Base-by-base conservation (phyloP, 2,888 invertebrate genomes). In the Sisyra terminalis region DNA sequence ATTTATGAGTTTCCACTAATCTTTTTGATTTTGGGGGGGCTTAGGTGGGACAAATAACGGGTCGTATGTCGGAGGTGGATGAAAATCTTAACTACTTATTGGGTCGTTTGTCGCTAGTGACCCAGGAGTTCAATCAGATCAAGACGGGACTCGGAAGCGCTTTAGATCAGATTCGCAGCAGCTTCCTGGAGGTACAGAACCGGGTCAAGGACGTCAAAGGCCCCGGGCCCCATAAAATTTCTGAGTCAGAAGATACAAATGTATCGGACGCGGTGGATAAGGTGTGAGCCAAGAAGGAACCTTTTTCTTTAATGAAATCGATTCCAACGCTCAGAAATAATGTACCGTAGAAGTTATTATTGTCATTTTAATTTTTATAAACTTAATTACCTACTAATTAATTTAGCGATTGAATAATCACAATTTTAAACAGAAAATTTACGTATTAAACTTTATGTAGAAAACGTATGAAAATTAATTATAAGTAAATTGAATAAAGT, bases 101-200 rank as follows among this genome's bases (percentile, higher is more conserved):
- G 46, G 88, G 88, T 5, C 68, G 81, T 44, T 62, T 89, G 44
- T 79, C 83, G 1, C 63, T 89, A 6, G 82, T 86, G 29, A 83
- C 85, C 2, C 83, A 84, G 50, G 88, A 90, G 59, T 89, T 89
- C 61, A 79, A 78, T 54, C 73, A 75, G 53, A 85, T 89, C 48
- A 85, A 86, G 57, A 64, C 67, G 1, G 84, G 83, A 0, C 65
- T 89, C 1, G 78, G 80, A 0, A 70, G 74, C 10, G 80, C 84
- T 0, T 57, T 88, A 42, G 77, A 80, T 49, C 73, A 79, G 51
- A 72, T 83, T 42, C 74, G 77, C 51, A 69, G 68, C 17, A 77
- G 74, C 44, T 75, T 80, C 50, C 68, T 70, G 45, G 65, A 68
- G 16, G 76, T 78, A 11, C 73, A 80, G 49, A 63, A 66, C 24